phyloP scores from a whole-genome alignment of 2,113 vertebrate species.

The Danionella cerebrum region DNA sequence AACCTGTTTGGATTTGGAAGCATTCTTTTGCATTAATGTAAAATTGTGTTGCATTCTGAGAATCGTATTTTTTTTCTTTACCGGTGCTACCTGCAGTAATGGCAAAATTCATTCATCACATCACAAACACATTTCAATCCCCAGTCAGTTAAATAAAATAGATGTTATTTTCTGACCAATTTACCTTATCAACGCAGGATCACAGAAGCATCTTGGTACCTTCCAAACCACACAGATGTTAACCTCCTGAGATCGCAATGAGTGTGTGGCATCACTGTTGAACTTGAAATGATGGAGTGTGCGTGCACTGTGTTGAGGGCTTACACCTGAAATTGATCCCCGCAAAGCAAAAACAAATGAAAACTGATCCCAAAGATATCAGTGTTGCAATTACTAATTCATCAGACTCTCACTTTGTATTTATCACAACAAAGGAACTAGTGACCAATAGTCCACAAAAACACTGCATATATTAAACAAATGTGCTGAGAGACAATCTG shows the following conservation, averaged over 20 bases:
- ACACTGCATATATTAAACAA: neutral
- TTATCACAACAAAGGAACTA: conserved; percentile 18
- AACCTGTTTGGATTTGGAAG: too few relatives aligned
- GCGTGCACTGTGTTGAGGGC: conserved; percentile 8
- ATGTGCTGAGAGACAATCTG: neutral
- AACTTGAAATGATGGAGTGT: neutral
- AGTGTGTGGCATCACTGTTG: neutral
- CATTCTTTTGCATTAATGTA: too few relatives aligned
- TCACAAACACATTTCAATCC: too few relatives aligned
- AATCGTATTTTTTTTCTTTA: too few relatives aligned
- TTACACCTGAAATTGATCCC: conserved; percentile 34
- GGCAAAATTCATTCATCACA: too few relatives aligned
- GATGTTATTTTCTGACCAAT: too few relatives aligned
- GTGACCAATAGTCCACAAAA: neutral
- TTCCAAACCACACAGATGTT: neutral
- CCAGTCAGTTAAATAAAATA: too few relatives aligned
- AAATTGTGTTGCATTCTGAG: too few relatives aligned
- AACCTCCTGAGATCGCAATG: neutral
- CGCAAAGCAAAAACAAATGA: conserved; percentile 42
- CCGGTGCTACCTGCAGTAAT: too few relatives aligned
- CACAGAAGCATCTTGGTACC: conserved; percentile 1
- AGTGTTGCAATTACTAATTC: conserved; percentile 33
- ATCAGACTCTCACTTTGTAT: conserved; percentile 40
- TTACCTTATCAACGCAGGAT: neutral
- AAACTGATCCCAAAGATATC: conserved; percentile 34